phyloP scores from a whole-genome alignment of 2,113 vertebrate species.

The Garra rufa region DNA sequence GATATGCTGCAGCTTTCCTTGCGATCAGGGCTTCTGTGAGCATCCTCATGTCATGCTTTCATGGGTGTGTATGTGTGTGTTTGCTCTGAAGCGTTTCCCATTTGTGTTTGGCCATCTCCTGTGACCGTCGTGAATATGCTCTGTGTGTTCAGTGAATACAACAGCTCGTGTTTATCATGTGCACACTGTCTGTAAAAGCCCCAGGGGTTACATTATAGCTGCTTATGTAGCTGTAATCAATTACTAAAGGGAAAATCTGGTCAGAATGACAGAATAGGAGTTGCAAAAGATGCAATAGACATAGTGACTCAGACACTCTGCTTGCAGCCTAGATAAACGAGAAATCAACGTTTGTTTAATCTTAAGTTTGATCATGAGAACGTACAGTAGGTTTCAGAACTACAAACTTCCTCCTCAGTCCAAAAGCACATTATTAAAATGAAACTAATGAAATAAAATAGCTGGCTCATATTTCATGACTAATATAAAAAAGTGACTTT shows the following conservation, averaged over 20 bases:
- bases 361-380: neutral
- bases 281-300: neutral
- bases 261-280: too few relatives aligned
- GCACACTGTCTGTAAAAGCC: neutral
- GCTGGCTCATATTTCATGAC: neutral
- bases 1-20: conserved; percentile 82
- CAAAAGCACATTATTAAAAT: neutral
- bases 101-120: conserved; percentile 13
- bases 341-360: neutral
- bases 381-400: neutral
- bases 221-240: neutral
- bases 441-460: neutral
- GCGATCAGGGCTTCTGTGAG: conserved; percentile 76
- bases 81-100: conserved; percentile 29
- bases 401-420: neutral
- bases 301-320: neutral
- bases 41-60: conserved; percentile 74
- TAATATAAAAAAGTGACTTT: neutral
- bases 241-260: too few relatives aligned
- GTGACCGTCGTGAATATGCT: conserved; percentile 4
- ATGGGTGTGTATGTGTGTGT: conserved; percentile 41
- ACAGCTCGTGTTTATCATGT: neutral
- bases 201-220: neutral
- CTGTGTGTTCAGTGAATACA: conserved; percentile 7
- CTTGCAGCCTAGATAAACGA: neutral